Conservation (phyloP, 1,140 invertebrate genomes). For the Pissodes strobi region DNA sequence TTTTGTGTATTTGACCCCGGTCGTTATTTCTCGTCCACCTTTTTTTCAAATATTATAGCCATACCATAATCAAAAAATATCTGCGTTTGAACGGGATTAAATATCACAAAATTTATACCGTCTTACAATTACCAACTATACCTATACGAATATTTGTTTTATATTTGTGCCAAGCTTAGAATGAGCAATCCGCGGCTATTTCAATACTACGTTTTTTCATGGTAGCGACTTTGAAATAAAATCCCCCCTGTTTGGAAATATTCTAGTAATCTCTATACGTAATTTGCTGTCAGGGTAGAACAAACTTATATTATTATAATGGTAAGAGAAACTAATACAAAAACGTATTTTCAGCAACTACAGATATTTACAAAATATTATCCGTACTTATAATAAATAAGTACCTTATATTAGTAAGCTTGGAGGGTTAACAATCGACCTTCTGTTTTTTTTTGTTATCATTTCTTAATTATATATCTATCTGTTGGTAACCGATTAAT, state of each 20-base stretch:
- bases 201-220: slow-evolving; percentile 33
- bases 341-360: slow-evolving; percentile 20
- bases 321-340: slow-evolving; percentile 21
- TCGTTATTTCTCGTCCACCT: too few relatives aligned
- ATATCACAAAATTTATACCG: too few relatives aligned
- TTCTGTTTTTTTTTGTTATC: too few relatives aligned
- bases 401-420: slow-evolving; percentile 29
- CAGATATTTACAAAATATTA: slow-evolving; percentile 23
- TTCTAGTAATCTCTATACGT: slow-evolving; percentile 55
- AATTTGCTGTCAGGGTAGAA: slow-evolving; percentile 58
- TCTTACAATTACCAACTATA: not conserved
- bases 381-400: slow-evolving; percentile 15
- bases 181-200: slow-evolving; percentile 38
- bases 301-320: slow-evolving; percentile 41
- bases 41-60: too few relatives aligned
- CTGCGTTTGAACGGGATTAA: too few relatives aligned
- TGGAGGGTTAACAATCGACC: slow-evolving; percentile 5
- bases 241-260: slow-evolving; percentile 24
- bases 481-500: too few relatives aligned
- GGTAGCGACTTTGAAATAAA: slow-evolving; percentile 26
- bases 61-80: not conserved
- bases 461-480: too few relatives aligned
- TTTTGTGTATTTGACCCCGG: too few relatives aligned
- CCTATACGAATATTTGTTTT: not conserved
- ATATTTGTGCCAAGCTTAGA: slow-evolving; percentile 44